A percentile compares a stretch with the other conserved stretches of the same genome.
These are phyloP conservation scores for Zaprionus obscuricornis DNA, from an alignment of 2,888 invertebrate species.

Conservation along the genomic window DNA sequence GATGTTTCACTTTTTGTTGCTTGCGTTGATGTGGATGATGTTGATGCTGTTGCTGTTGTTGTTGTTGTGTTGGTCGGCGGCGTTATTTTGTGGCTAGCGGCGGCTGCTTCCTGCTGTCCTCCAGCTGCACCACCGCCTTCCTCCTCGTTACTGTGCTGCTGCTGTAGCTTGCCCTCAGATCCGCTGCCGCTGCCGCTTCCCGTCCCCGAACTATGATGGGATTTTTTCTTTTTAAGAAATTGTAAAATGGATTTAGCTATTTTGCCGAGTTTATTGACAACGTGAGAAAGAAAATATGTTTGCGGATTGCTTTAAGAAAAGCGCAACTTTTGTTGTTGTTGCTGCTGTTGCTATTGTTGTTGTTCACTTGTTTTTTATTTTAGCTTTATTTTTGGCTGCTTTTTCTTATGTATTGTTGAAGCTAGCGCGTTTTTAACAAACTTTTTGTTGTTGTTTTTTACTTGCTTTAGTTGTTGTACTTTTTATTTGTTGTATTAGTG, in stretches of 20 bases:
- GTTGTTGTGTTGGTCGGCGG: constrained; percentile 58
- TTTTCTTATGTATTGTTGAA: too few relatives aligned
- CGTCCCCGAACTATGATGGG: constrained; percentile 76
- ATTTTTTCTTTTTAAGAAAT: constrained; percentile 83
- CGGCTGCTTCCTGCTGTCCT: constrained; percentile 73
- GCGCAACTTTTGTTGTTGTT: constrained; percentile 31
- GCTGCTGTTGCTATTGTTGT: too few relatives aligned
- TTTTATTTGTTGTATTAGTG: constrained; percentile 39
- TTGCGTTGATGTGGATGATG: constrained; percentile 18
- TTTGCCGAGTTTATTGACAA: constrained; percentile 79
- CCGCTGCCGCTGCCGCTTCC: constrained; percentile 66
- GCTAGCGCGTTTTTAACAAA: too few relatives aligned
- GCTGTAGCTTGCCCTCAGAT: constrained; percentile 69
- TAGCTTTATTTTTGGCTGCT: constrained; percentile 10
- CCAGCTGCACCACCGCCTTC: constrained; percentile 78
- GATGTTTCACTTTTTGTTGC: constrained; percentile 28
- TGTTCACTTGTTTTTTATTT: constrained; percentile 31
- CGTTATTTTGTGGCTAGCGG: constrained; percentile 72
- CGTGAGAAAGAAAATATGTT: constrained; percentile 57
- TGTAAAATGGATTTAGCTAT: constrained; percentile 83
- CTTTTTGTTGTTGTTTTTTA: constrained; percentile 4
- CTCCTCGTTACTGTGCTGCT: constrained; percentile 78
- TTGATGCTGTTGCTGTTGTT: constrained; percentile 27
- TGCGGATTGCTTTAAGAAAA: constrained; percentile 41
- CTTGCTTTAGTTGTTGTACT: constrained; percentile 6